Evolutionary conservation across 2,113 vertebrate genomes (phyloP).

Genomic region (Gnathonemus longibarbis): DNA sequence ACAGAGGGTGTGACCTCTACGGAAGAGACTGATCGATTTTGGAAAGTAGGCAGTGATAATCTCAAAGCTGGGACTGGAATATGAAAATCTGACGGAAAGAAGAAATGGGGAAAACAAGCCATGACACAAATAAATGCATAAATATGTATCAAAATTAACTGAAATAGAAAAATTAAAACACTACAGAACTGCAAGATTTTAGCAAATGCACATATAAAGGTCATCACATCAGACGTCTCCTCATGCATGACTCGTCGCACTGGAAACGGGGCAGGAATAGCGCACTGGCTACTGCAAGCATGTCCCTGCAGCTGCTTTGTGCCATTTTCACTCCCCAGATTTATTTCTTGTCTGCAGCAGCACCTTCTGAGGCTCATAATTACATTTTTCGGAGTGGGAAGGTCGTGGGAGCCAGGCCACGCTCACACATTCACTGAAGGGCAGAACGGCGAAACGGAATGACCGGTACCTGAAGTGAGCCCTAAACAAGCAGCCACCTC

Average conservation of each 20-base stretch:
- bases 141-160: neutral
- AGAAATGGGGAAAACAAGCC: neutral
- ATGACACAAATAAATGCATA: neutral
- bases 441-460: neutral
- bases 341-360: constrained; percentile 13
- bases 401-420: neutral
- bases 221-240: neutral
- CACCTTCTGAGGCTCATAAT: constrained; percentile 12
- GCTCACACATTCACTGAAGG: neutral
- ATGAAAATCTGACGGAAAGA: neutral
- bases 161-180: neutral
- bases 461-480: neutral
- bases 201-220: neutral
- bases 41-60: neutral
- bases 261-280: neutral
- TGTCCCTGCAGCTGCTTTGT: neutral
- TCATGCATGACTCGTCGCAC: no score
- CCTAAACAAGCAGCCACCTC: neutral
- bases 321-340: neutral
- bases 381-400: constrained; percentile 5
- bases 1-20: neutral
- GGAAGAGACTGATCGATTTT: neutral
- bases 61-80: neutral
- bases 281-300: neutral
- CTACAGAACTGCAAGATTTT: neutral